Percentiles rank a stretch among this genome's conserved stretches.
Evolutionary conservation across 1,140 invertebrate genomes (phyloP).

Genomic region (Calephelis nemesis): DNA sequence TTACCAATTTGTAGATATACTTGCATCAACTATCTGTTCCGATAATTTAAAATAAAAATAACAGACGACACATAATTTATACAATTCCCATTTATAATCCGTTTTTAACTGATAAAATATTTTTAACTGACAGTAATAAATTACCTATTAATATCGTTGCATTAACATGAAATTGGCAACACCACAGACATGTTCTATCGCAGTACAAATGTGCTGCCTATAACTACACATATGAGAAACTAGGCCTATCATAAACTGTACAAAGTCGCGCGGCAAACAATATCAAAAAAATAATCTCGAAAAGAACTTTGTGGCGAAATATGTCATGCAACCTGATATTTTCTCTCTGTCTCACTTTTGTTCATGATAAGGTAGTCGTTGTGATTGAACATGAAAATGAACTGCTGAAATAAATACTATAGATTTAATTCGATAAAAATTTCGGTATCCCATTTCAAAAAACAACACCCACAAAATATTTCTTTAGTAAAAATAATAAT

Average conservation of each 20-base stretch:
- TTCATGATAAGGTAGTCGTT: too few relatives aligned
- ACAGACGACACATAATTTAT: neutral
- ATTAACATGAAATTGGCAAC: neutral
- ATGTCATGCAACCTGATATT: too few relatives aligned
- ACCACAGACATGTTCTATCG: neutral
- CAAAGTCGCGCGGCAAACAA: constrained; percentile 8
- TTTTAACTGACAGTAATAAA: too few relatives aligned
- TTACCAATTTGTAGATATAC: constrained; percentile 1
- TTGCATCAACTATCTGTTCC: neutral
- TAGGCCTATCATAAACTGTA: constrained; percentile 11
- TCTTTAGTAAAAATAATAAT: too few relatives aligned
- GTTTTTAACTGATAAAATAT: too few relatives aligned
- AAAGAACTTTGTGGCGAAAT: constrained; percentile 5
- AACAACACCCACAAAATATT: too few relatives aligned
- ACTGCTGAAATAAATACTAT: too few relatives aligned
- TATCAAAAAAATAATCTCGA: constrained; percentile 4
- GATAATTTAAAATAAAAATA: neutral
- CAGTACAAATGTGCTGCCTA: constrained; percentile 12
- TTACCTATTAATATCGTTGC: too few relatives aligned
- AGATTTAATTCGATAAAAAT: too few relatives aligned
- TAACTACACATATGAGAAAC: constrained; percentile 13
- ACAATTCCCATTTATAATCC: neutral
- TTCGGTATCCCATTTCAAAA: too few relatives aligned
- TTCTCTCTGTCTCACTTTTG: too few relatives aligned
- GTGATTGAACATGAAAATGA: too few relatives aligned